Evolutionary conservation across 2,113 vertebrate species (phyloP).

Genomic region (Pedionomus torquatus): DNA sequence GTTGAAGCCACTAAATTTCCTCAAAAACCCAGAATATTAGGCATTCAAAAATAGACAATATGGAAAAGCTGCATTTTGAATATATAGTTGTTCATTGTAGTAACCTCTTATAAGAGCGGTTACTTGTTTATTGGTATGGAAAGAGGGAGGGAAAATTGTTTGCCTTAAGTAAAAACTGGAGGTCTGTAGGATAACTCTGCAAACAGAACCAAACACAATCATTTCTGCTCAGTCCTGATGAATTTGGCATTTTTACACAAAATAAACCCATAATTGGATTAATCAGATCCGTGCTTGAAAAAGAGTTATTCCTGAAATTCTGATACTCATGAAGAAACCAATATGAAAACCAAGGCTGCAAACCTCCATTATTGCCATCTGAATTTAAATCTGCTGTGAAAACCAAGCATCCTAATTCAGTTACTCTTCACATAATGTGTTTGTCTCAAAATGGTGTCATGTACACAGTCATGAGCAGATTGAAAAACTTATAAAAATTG

Average conservation of each 20-base stretch:
- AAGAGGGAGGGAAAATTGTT: neutral
- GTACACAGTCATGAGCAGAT: conserved; percentile 67
- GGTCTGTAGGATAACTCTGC: neutral
- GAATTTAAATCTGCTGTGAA: neutral
- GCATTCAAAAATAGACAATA: neutral
- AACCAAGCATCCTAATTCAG: neutral
- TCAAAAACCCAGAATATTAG: neutral
- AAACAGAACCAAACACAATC: neutral
- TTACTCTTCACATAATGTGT: neutral
- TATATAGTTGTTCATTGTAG: neutral
- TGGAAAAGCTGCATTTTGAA: neutral
- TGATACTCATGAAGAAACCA: neutral
- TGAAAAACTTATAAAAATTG: conserved; percentile 80
- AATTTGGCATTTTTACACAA: neutral
- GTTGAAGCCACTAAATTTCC: neutral
- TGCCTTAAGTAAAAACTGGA: neutral
- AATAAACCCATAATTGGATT: neutral
- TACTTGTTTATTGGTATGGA: neutral
- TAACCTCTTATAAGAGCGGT: neutral
- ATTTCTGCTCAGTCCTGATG: neutral
- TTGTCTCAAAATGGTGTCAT: neutral
- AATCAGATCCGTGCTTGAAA: neutral
- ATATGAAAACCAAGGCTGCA: neutral
- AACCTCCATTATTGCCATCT: neutral
- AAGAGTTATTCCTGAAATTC: neutral